These are phyloP conservation scores for Trogon surrucura DNA, from an alignment of 2,113 vertebrate species.

Conservation along the genomic window DNA sequence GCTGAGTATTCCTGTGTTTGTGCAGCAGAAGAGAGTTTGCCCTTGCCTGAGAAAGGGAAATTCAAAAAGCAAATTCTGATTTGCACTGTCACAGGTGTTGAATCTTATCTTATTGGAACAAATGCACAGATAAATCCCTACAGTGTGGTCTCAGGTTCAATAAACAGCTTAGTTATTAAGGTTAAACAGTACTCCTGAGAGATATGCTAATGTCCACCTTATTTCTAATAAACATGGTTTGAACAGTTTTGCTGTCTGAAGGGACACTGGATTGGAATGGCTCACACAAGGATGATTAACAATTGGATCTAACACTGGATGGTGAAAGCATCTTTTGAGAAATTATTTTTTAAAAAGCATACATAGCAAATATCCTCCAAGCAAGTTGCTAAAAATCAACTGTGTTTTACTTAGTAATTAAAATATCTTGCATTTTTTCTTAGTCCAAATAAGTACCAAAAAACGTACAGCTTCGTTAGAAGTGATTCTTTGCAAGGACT, in stretches of 20 bases:
- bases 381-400: not conserved
- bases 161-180: slow-evolving; percentile 47
- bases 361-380: not conserved
- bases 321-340: slow-evolving; percentile 1
- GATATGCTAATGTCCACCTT: not conserved
- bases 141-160: slow-evolving; percentile 22
- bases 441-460: slow-evolving; percentile 4
- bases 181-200: slow-evolving; percentile 23
- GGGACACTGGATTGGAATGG: not conserved
- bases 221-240: slow-evolving; percentile 12
- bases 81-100: slow-evolving; percentile 45
- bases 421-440: not conserved
- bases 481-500: not conserved
- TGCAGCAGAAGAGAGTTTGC: slow-evolving; percentile 45
- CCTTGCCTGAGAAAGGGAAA: slow-evolving; percentile 58
- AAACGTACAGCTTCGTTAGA: slow-evolving; percentile 3
- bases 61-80: slow-evolving; percentile 43
- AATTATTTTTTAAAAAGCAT: not conserved
- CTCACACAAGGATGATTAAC: not conserved
- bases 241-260: not conserved
- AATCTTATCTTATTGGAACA: slow-evolving; percentile 65
- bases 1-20: slow-evolving; percentile 45
- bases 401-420: not conserved
- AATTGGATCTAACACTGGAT: not conserved
- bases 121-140: slow-evolving; percentile 21